Conservation (phyloP, 1,140 invertebrate species). For the Drosophila nannoptera region DNA sequence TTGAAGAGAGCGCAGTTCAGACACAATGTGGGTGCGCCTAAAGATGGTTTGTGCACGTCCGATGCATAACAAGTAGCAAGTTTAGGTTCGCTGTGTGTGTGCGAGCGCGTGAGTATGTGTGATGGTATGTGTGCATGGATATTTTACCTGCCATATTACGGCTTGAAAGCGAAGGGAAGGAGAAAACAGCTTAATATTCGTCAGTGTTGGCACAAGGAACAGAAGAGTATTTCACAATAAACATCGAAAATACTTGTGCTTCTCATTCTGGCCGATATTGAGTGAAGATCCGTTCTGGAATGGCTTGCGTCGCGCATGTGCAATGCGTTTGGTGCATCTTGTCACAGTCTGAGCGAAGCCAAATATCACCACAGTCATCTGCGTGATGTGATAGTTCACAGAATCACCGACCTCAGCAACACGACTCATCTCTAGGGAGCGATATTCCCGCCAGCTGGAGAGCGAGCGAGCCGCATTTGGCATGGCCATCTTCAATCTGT, state of each 20-base stretch:
- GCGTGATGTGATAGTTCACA: too few relatives aligned
- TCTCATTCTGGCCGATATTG: too few relatives aligned
- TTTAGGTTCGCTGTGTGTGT: constrained; percentile 5
- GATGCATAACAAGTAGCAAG: constrained; percentile 53
- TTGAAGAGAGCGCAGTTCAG: constrained; percentile 24
- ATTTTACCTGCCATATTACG: constrained; percentile 9
- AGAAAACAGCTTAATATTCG: constrained; percentile 11
- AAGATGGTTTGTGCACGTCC: constrained; percentile 43
- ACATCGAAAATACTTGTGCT: too few relatives aligned
- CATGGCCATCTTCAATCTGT: constrained; percentile 65
- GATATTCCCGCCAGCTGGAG: constrained; percentile 6
- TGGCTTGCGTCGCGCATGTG: too few relatives aligned
- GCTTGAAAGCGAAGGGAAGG: constrained; percentile 1
- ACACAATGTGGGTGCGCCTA: constrained; percentile 52
- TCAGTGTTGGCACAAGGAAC: constrained; percentile 10
- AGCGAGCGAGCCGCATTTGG: constrained; percentile 10
- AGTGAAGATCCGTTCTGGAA: too few relatives aligned
- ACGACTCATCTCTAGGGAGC: constrained; percentile 12
- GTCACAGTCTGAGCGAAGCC: too few relatives aligned
- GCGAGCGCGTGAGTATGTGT: neutral
- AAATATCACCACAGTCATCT: too few relatives aligned
- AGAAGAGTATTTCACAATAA: neutral
- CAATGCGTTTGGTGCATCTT: too few relatives aligned
- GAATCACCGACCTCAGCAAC: neutral
- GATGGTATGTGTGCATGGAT: neutral